These are phyloP conservation scores for Nannoperca obscura DNA, from an alignment of 2,797 vertebrate genomes.

Conservation along the genomic window DNA sequence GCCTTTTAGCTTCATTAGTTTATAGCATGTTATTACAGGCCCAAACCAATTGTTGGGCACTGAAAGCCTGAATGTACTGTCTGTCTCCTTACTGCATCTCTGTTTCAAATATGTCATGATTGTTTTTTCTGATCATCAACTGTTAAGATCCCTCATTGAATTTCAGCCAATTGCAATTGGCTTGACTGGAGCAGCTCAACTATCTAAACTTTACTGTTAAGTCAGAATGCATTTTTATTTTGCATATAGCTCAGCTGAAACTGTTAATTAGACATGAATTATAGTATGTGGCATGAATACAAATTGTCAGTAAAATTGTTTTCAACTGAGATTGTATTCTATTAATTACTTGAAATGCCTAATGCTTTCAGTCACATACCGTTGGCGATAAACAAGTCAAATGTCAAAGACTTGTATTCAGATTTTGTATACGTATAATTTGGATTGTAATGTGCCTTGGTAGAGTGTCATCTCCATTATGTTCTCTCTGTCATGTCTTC, in stretches of 20 bases:
- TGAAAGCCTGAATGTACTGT: neutral
- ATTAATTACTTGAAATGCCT: neutral
- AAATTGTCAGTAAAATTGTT: neutral
- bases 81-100: neutral
- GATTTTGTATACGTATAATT: constrained; percentile 2
- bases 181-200: neutral
- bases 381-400: neutral
- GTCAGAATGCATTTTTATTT: neutral
- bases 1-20: neutral
- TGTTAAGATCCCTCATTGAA: neutral
- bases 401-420: neutral
- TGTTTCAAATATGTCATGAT: constrained; percentile 1
- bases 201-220: neutral
- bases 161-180: neutral
- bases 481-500: constrained; percentile 22
- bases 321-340: constrained; percentile 3
- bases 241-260: neutral
- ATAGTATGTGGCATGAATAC: neutral
- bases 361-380: constrained; percentile 1
- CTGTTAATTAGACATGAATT: neutral
- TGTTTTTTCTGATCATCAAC: constrained; percentile 8
- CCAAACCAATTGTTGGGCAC: neutral
- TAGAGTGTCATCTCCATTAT: constrained; percentile 18
- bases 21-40: neutral
- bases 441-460: constrained; percentile 11